phyloP scores from a whole-genome alignment of 2,797 vertebrate genomes.

The Thamnophis elegans region DNA sequence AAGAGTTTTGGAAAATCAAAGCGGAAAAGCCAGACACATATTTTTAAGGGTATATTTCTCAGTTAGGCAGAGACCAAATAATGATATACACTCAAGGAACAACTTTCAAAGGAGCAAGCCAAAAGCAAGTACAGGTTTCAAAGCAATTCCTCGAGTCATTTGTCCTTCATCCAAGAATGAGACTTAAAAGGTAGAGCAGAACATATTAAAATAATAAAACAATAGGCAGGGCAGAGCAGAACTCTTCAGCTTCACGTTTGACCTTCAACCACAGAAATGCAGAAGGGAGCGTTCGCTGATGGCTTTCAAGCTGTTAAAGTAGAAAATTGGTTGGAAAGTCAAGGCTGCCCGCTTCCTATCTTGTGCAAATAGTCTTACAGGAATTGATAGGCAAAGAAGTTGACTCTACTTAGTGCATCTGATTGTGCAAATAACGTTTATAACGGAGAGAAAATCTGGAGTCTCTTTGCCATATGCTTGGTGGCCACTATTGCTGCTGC shows the following conservation, averaged over 20 bases:
- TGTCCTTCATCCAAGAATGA: not conserved
- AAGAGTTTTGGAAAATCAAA: not conserved
- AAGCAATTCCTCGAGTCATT: not conserved
- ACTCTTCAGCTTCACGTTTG: not conserved
- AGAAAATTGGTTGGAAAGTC: not conserved
- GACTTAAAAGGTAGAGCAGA: not conserved
- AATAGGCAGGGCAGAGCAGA: not conserved
- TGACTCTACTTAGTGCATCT: not conserved
- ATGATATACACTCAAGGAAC: not conserved
- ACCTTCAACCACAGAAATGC: not conserved
- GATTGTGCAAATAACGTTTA: not conserved
- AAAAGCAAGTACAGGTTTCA: not conserved
- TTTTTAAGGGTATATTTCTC: not conserved
- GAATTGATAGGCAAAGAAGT: not conserved
- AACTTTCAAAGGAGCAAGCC: not conserved
- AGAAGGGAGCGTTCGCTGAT: not conserved
- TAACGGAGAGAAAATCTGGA: not conserved
- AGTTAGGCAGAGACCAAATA: not conserved
- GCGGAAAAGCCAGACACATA: not conserved
- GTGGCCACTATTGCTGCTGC: not conserved
- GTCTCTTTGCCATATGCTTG: not conserved
- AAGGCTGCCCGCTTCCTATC: not conserved
- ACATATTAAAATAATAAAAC: not conserved
- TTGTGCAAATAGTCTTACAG: not conserved
- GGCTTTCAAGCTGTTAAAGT: not conserved